phyloP scores from a whole-genome alignment of 2,113 vertebrate genomes.

The Sinocyclocheilus anshuiensis region DNA sequence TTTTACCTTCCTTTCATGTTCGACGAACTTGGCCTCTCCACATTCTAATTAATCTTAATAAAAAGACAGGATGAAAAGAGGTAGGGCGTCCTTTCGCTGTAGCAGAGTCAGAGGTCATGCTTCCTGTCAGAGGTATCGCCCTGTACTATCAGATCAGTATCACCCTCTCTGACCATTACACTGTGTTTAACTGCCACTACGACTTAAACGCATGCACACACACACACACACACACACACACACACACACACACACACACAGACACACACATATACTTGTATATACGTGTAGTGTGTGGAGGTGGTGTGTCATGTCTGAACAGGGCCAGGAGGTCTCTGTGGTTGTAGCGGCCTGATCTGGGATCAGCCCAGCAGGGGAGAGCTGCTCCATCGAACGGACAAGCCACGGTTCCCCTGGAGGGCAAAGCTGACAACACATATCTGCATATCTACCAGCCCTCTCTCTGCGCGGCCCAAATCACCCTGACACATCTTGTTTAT shows the following conservation, averaged over 20 bases:
- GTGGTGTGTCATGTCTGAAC: constrained; percentile 81
- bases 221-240: constrained; percentile 5
- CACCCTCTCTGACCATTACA: constrained; percentile 61
- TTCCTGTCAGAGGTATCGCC: constrained; percentile 64
- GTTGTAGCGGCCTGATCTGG: constrained; percentile 74
- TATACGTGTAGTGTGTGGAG: constrained; percentile 76
- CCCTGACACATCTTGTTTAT: constrained; percentile 52
- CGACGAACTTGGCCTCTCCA: constrained; percentile 34
- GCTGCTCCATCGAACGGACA: constrained; percentile 70
- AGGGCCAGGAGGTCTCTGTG: constrained; percentile 71
- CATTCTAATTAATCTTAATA: constrained; percentile 50
- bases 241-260: not conserved
- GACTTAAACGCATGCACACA: constrained; percentile 63
- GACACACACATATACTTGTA: no score
- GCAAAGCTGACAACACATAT: constrained; percentile 70
- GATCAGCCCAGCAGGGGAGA: constrained; percentile 72
- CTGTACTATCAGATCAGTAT: constrained; percentile 69
- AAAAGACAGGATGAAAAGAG: constrained; percentile 47
- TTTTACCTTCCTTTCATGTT: constrained; percentile 4
- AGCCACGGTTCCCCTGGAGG: constrained; percentile 75
- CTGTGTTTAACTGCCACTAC: constrained; percentile 68
- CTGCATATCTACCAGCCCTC: constrained; percentile 66
- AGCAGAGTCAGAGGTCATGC: constrained; percentile 52
- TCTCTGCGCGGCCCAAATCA: constrained; percentile 44
- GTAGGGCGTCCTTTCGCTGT: constrained; percentile 56